Evolutionary conservation across 2,113 vertebrate genomes (phyloP), one percentile per base, ranked within the genome.

Genomic region (Aspidoscelis tigris): DNA sequence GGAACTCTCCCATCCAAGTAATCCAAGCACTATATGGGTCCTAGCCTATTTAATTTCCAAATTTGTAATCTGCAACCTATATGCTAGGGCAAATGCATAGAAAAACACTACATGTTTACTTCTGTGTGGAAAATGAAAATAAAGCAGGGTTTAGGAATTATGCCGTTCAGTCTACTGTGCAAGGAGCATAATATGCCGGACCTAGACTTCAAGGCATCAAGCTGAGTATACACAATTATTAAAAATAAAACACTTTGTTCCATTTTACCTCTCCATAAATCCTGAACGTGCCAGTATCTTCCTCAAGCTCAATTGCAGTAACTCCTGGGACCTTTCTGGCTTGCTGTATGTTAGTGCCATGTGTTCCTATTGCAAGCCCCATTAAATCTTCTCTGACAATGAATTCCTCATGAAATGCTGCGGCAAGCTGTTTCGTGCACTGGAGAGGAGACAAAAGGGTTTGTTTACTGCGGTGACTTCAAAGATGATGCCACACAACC

Each of bases 301-400:
- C 96, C 85, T 97, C 96, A 43, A 97, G 92, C 77, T 97, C 96
- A 92, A 97, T 97, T 85, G 96, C 96, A 43, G 96, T 97, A 89
- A 97, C 96, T 87, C 97, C 97, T 76, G 96, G 96, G 88, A 97
- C 96, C 77, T 97, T 97, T 71, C 97, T 95, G 84, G 97, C 97
- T 90, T 97, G 96, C 2, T 97, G 96, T 69, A 97, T 97, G 88
- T 97, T 97, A 91, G 95, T 97, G 89, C 96, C 97, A 81, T 97
- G 97, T 0, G 97, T 97, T 94, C 97, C 97, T 93, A 97, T 97
- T 89, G 97, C 97, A 64, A 97, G 95, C 76, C 97, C 97, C 97
- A 97, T 97, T 90, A 97, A 93, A 94, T 97, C 96, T 95, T 97
- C 97, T 96, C 97, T 92, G 92, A 97, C 97, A 88, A 97, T 92